Evolutionary conservation across 2,888 invertebrate species (phyloP), one percentile per base, ranked within the genome.

Genomic region (Ryuthela nishihirai): DNA sequence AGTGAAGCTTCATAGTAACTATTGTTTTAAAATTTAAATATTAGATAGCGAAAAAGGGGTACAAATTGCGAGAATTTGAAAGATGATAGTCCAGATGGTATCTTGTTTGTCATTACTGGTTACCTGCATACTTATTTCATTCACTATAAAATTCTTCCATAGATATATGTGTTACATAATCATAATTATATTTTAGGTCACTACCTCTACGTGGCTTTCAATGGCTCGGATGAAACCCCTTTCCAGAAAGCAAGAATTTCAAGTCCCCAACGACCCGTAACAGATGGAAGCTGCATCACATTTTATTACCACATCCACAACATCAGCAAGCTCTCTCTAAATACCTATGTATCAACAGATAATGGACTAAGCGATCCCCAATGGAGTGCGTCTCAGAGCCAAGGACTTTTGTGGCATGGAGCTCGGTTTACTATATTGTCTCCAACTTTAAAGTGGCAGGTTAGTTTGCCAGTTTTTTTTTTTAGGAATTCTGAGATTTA

Each of bases 281-380:
- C 56, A 9, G 20, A 29, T 1, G 36, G 36, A 4, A 44, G 45
- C 15, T 64, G 64, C 15, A 54, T 64, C 12, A 50, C 47, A 1
- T 64, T 64, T 42, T 64, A 53, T 15, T 64, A 64, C 26, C 61
- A 58, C 41, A 50, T 64, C 32, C 44, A 58, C 32, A 54, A 54
- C 24, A 38, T 54, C 5, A 58, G 50, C n/a, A 50, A 43, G 29
- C 34, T 59, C 4, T 21, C 46, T 0, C 21, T 62, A 3, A 56
- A 54, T 24, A 32, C 46, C 4, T 56, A 53, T 15, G 9, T 54
- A 2, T 24, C 49, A 1, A 62, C 61, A 12, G 39, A 43, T 25
- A 41, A 36, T 17, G 55, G 55, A 36, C 20, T 55, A 2, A 52
- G 52, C 0, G 54, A 54, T 29, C 54, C 61, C 10, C 48, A 49